These are phyloP conservation scores for Taeniopygia guttata DNA, from an alignment of 2,797 vertebrate species.

Conservation along the genomic window DNA sequence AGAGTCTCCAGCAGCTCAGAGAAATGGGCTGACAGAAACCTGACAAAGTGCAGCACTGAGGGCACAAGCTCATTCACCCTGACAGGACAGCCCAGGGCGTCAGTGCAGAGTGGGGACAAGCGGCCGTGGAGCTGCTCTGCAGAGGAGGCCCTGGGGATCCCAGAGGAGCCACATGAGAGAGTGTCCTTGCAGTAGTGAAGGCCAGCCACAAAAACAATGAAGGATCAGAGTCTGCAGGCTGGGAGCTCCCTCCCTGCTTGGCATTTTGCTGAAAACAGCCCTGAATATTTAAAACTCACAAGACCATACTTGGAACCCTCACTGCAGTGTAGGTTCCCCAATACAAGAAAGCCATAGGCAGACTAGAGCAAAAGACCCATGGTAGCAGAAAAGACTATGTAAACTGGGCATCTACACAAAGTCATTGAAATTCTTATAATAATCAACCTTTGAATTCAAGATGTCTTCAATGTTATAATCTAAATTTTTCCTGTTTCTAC, in stretches of 20 bases:
- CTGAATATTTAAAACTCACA: not conserved
- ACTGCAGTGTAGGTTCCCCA: not conserved
- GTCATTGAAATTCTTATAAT: not conserved
- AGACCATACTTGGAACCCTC: not conserved
- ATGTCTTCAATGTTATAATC: not conserved
- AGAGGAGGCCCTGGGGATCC: no score
- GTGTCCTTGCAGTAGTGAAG: not conserved
- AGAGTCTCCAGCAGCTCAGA: not conserved
- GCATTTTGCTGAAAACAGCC: not conserved
- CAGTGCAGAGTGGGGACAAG: no score
- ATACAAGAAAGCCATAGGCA: not conserved
- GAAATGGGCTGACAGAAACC: not conserved
- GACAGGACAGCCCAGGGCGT: not conserved
- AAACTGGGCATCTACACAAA: not conserved
- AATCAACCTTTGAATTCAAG: not conserved
- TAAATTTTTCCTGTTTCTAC: not conserved
- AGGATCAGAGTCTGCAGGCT: not conserved
- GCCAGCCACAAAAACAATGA: not conserved
- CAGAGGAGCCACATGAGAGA: not conserved
- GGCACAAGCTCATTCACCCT: not conserved
- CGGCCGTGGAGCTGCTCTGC: not conserved
- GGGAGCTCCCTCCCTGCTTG: not conserved
- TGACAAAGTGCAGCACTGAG: fast-evolving
- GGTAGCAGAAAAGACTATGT: not conserved
- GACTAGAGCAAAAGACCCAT: not conserved